Evolutionary conservation across 2,797 vertebrate genomes (phyloP), one percentile per base, ranked within the genome.

Genomic region (Rachycentron canadum): DNA sequence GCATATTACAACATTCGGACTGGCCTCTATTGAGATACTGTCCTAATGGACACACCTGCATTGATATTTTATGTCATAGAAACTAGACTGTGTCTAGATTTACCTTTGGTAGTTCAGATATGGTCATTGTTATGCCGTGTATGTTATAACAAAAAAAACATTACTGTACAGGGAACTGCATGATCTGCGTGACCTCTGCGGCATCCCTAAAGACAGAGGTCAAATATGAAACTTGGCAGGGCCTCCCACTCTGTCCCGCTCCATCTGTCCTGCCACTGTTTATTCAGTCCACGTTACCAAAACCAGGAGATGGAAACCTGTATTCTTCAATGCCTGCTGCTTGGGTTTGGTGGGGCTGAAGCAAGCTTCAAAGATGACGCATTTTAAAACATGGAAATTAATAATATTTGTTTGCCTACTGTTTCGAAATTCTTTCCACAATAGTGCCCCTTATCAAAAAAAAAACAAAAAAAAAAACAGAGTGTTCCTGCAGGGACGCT

Each of bases 201-300:
- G 36, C 38, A 2, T 78, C 79, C 62, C 58, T 25, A 30, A 65
- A 81, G 79, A 81, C 50, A 47, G 57, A 68, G 71, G 88, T 82
- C 73, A 55, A 75, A 65, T 32, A 52, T 67, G 79, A 67, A 49
- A 58, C 73, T 14, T 65, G 32, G 70, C 67, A 68, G 64, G 69
- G 25, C 38, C 26, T 78, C 75, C 30, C 72, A 45, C 82, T 74
- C 59, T 25, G 77, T 78, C 78, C 79, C 71, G 38, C 34, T 81
- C 82, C 84, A 90, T 88, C 79, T 84, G 79, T 19, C 2, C 57
- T 36, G 30, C 36, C 47, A 49, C 65, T 69, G 30, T 64, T 73
- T 72, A 86, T 87, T 66, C 75, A 61, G 32, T 14, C 49, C 75
- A 77, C 40, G 7, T 79, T 12, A 68, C 10, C 13, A 67, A 62